Conservation (phyloP, 2,113 vertebrate species). For the Climacteris rufus region DNA sequence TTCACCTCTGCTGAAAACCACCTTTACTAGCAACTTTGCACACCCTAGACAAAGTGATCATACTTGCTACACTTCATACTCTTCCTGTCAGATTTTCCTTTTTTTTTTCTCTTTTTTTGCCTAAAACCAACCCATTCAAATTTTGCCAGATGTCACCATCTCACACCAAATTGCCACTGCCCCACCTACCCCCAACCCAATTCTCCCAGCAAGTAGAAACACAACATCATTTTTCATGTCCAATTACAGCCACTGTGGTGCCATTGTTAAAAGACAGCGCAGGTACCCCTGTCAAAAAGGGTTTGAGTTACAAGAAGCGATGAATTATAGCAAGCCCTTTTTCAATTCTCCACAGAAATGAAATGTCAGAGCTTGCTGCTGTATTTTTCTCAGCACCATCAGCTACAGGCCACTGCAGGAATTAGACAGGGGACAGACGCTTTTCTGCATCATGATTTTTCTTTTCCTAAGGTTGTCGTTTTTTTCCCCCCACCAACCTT, state of each 20-base stretch:
- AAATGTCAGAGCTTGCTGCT: constrained; percentile 70
- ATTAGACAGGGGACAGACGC: constrained; percentile 64
- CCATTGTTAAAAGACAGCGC: constrained; percentile 64
- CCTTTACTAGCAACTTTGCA: background rate
- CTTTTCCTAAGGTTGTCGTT: constrained; percentile 23
- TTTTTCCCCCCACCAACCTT: constrained; percentile 1
- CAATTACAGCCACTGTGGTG: constrained; percentile 55
- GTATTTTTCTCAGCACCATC: constrained; percentile 67
- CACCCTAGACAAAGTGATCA: background rate
- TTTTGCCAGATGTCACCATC: background rate
- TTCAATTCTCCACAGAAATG: constrained; percentile 71
- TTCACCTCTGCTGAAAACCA: background rate
- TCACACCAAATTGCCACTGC: background rate
- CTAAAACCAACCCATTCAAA: background rate
- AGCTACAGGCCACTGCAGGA: constrained; percentile 61
- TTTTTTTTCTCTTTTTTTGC: background rate
- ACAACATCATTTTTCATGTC: constrained; percentile 69
- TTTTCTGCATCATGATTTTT: constrained; percentile 61
- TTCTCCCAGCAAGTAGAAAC: background rate
- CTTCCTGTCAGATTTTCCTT: background rate
- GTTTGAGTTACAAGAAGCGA: constrained; percentile 71
- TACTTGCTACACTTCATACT: background rate
- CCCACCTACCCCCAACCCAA: background rate
- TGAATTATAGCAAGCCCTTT: constrained; percentile 71
- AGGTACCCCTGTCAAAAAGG: constrained; percentile 64